Base-by-base conservation (phyloP, 2,797 vertebrate species). In the Hybognathus amarus region DNA sequence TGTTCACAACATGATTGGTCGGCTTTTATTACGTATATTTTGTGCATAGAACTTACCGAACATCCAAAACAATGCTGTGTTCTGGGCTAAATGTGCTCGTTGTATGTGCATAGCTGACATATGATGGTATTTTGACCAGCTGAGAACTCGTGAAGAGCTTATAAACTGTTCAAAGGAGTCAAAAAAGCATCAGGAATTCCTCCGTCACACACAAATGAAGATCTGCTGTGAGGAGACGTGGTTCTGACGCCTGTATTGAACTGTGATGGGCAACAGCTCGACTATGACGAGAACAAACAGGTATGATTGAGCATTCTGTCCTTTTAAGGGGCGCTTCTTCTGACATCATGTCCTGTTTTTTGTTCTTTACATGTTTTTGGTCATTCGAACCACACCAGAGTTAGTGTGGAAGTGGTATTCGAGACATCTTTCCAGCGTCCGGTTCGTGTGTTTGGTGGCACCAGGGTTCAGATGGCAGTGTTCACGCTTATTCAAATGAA, bases 381-480 rank as follows among this genome's bases (percentile, higher is more conserved):
- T 24, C 22, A 59, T 10, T 24, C 54, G 4, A 56, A n/a, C 8
- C 1, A 1, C 54, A 5, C 22, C 54, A 56, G 22, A 2, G 10
- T 12, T 22, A 1, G 0, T 12, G 5, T 24, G 22, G 22, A n/a
- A 56, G 10, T 1, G 10, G 9, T n/a, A n/a, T 11, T 1, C 9
- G 1, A 56, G 54, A n/a, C 54, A n/a, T 12, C 22, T 59, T 24
- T 24, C 12, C 54, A 45, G 4, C 0, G 45, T 45, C 45, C 12
- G 13, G 42, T 5, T 12, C 13, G 45, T 4, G 13, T 45, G 12
- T 13, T 13, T 45, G 45, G 12, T 4, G 45, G 1, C 12, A 45
- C 45, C 45, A 45, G 45, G 3, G 54, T n/a, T n/a, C 22, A n/a
- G 22, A 56, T 5, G 52, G 9, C 22, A 56, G 54, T 0, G 54